Base-by-base conservation (phyloP, 2,888 invertebrate species). In the Graphium colonna region DNA sequence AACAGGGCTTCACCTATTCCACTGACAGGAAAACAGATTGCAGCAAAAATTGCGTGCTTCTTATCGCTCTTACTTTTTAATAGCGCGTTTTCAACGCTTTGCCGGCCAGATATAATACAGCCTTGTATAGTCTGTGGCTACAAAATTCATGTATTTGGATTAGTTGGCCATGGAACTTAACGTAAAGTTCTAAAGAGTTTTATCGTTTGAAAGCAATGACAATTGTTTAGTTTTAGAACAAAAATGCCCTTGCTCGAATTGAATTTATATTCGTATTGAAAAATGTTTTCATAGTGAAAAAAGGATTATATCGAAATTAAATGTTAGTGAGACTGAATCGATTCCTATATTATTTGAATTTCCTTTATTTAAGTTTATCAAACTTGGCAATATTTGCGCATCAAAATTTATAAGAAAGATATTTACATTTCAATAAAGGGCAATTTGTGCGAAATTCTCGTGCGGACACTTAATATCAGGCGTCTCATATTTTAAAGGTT, bases 11-110 rank as follows among this genome's bases (percentile, higher is more conserved):
- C 49, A 43, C 55, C 60, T 57, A 46, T 54, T 59, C 43, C 51
- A 49, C 51, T 60, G 62, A 62, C 61, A 62, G 60, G 61, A 64
- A 66, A 69, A 70, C 65, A 55, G 58, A 69, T 68, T 53, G 61
- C 56, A 52, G 39, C 55, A 59, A 60, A 50, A 55, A 48, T 49
- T 53, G 51, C 26, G 33, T 33, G 41, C 31, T 36, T 7, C 10
- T 42, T 42, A 42, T 41, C 31, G 41, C 33, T 15, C 33, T 1
- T 33, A 18, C 18, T 50, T 42, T 42, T 21, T 1, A 18, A n/a
- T 4, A 4, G 42, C 1, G 3, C 9, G 10, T 18, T 42, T 42
- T 39, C 4, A 13, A 13, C 4, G 13, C 3, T 13, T 36, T 36
- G 28, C 15, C 39, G 13, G 15, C 13, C 15, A 39, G 39, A 4